These are phyloP conservation scores for Hermaeophaga mercurialis DNA, from an alignment of 2,888 invertebrate genomes.

Conservation along the genomic window DNA sequence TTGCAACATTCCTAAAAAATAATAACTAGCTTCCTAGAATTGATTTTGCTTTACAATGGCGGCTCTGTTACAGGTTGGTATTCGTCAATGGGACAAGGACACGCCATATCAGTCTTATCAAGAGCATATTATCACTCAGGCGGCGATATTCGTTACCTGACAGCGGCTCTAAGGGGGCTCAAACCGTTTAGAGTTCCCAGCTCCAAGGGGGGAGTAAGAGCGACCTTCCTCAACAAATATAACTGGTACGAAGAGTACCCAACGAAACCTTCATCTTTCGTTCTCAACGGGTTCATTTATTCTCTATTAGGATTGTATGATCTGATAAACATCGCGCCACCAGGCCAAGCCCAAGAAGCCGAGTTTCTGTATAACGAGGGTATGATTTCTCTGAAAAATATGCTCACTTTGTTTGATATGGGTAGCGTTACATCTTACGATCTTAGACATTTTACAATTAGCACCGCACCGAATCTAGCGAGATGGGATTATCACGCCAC, in stretches of 20 bases:
- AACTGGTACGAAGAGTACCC: constrained; percentile 99
- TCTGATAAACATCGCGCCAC: constrained; percentile 79
- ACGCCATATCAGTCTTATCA: constrained; percentile 91
- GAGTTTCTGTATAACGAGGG: constrained; percentile 81
- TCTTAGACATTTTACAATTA: constrained; percentile 88
- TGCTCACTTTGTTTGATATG: constrained; percentile 91
- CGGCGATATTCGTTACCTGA: constrained; percentile 75
- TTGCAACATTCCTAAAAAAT: too few species aligned
- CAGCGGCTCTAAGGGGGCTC: constrained; percentile 80
- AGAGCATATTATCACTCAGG: constrained; percentile 86
- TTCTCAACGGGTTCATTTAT: constrained; percentile 98
- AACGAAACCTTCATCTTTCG: constrained; percentile 91
- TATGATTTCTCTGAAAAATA: constrained; percentile 82
- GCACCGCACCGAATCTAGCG: constrained; percentile 91
- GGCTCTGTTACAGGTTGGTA: constrained; percentile 65
- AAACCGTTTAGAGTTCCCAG: constrained; percentile 77
- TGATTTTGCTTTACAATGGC: too few species aligned
- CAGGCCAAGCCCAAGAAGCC: constrained; percentile 71
- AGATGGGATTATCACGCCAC: constrained; percentile 99
- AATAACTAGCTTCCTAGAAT: too few species aligned
- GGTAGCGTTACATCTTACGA: constrained; percentile 97
- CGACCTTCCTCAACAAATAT: constrained; percentile 82
- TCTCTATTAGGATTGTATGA: constrained; percentile 95
- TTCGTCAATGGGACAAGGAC: constrained; percentile 99
- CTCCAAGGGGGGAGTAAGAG: constrained; percentile 80